These are phyloP conservation scores for Andrena haemorrhoa DNA, from an alignment of 2,888 invertebrate species.

Conservation along the genomic window DNA sequence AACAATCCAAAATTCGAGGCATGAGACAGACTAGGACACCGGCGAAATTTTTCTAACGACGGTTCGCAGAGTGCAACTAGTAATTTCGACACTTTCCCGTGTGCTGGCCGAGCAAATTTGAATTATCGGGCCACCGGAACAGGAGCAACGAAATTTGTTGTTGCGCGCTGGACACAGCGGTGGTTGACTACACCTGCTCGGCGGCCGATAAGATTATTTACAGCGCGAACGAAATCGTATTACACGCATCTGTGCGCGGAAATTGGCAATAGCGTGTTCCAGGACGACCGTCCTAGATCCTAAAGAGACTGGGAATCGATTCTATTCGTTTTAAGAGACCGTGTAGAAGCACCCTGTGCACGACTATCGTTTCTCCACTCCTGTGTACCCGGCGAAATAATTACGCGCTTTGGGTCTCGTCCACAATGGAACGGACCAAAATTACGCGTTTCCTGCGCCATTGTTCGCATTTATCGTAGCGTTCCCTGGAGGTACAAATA, in stretches of 20 bases:
- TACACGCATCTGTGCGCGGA: slow-evolving; percentile 70
- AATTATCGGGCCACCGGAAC: slow-evolving; percentile 19
- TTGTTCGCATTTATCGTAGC: background rate
- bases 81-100: background rate
- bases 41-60: background rate
- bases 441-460: background rate
- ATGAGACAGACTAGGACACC: background rate
- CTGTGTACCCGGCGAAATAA: background rate
- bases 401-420: background rate
- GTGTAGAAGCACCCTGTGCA: background rate
- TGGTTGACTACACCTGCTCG: slow-evolving; percentile 51
- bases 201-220: slow-evolving; percentile 71
- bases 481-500: too few species aligned
- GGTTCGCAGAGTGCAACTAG: background rate
- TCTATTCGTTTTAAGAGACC: slow-evolving; percentile 29
- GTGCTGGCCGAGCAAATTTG: background rate
- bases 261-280: slow-evolving; percentile 53
- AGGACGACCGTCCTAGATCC: slow-evolving; percentile 36
- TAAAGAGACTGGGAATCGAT: slow-evolving; percentile 52
- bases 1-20: background rate
- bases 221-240: slow-evolving; percentile 67
- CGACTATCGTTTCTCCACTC: background rate
- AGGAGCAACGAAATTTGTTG: slow-evolving; percentile 39
- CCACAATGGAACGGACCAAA: background rate
- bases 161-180: slow-evolving; percentile 6